Evolutionary conservation across 2,797 vertebrate species (phyloP).

Genomic region (Sebastes oblongus): DNA sequence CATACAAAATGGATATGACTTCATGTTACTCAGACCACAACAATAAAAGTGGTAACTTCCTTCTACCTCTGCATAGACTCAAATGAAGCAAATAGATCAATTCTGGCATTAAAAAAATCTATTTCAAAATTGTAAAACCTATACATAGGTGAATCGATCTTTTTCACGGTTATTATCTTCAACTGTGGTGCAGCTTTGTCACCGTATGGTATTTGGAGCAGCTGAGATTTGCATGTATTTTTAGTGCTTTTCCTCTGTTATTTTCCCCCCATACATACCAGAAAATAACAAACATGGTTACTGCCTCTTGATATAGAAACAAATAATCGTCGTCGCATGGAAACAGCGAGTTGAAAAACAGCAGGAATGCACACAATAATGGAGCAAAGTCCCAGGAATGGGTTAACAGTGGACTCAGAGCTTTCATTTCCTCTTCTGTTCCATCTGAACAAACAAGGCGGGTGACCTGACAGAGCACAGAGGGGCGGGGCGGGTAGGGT

Average conservation of each 20-base stretch:
- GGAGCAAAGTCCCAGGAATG: slow-evolving; percentile 63
- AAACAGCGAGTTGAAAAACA: slow-evolving; percentile 27
- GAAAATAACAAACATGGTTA: slow-evolving; percentile 12
- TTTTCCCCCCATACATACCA: neutral
- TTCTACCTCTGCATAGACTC: too few relatives aligned
- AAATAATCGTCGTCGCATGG: slow-evolving; percentile 25
- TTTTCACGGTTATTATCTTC: slow-evolving; percentile 42
- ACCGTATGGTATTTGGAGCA: slow-evolving; percentile 36
- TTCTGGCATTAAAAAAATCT: too few relatives aligned
- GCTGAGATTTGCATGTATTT: slow-evolving; percentile 39
- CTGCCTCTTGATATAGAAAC: slow-evolving; percentile 8
- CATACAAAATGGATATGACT: too few relatives aligned
- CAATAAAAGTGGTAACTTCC: too few relatives aligned
- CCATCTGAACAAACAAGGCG: slow-evolving; percentile 86
- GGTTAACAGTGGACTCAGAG: slow-evolving; percentile 78
- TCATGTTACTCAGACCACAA: too few relatives aligned
- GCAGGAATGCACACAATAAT: slow-evolving; percentile 44
- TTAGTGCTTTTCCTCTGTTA: slow-evolving; percentile 17
- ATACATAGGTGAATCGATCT: too few relatives aligned
- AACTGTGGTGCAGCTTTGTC: neutral
- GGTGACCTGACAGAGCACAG: slow-evolving; percentile 82
- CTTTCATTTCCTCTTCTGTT: slow-evolving; percentile 84
- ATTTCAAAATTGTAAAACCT: too few relatives aligned
- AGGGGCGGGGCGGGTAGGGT: slow-evolving; percentile 55
- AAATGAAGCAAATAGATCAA: too few relatives aligned